phyloP scores from a whole-genome alignment of 2,888 invertebrate genomes.

The Ectobius pallidus region DNA sequence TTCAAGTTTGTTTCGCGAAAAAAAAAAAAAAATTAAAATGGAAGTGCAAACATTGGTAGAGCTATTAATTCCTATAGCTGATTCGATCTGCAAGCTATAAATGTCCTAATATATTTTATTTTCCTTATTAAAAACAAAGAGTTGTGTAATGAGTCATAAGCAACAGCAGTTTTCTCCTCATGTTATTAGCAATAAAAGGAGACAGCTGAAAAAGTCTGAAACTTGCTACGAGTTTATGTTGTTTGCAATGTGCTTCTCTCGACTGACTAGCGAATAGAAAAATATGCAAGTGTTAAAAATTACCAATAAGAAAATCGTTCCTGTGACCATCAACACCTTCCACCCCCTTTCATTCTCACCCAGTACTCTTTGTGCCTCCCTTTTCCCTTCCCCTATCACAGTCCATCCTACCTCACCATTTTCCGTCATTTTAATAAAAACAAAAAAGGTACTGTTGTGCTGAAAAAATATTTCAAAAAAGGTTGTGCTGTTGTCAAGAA shows the following conservation, averaged over 20 bases:
- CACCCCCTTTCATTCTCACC: background rate
- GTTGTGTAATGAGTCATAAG: background rate
- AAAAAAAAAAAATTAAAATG: too few species aligned
- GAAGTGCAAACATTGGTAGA: background rate
- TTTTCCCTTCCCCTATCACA: slow-evolving; percentile 11
- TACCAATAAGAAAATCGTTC: slow-evolving; percentile 14
- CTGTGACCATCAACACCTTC: slow-evolving; percentile 12
- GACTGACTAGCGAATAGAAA: background rate
- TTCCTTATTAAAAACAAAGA: background rate
- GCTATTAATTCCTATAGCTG: background rate
- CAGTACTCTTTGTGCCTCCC: slow-evolving; percentile 19
- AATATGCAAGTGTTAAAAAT: slow-evolving; percentile 22
- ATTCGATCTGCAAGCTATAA: background rate
- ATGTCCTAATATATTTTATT: background rate
- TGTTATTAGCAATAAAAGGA: background rate
- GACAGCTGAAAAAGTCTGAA: background rate
- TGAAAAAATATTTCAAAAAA: slow-evolving; percentile 53
- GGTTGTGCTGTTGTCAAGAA: slow-evolving; percentile 59
- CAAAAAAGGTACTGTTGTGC: slow-evolving; percentile 42
- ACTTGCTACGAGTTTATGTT: background rate
- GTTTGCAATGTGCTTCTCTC: slow-evolving; percentile 22
- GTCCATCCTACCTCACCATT: slow-evolving; percentile 37
- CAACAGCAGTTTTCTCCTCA: background rate
- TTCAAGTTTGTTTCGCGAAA: too few species aligned
- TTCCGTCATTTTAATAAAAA: slow-evolving; percentile 46